phyloP scores from a whole-genome alignment of 2,113 vertebrate species.

The Poeciliopsis retropinna region DNA sequence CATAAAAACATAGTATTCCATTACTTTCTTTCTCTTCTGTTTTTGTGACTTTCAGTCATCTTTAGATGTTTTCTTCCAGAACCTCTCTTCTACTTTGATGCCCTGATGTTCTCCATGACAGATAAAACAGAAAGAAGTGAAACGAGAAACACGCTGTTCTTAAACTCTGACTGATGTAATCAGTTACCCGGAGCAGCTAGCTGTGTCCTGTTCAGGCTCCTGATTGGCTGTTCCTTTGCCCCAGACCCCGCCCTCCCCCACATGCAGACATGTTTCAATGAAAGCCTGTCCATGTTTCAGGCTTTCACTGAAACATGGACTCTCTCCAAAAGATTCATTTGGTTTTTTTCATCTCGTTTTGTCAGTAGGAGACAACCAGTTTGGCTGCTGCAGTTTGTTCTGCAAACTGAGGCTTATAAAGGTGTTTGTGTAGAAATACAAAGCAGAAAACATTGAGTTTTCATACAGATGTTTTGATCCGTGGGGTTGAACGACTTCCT shows the following conservation, averaged over 20 bases:
- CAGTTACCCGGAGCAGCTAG: slow-evolving; percentile 43
- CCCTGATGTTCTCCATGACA: neutral
- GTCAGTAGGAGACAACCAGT: slow-evolving; percentile 5
- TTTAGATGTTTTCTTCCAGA: neutral
- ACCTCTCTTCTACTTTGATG: neutral
- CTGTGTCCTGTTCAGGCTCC: slow-evolving; percentile 38
- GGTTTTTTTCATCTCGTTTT: slow-evolving; percentile 20
- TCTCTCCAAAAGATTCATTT: slow-evolving; percentile 19
- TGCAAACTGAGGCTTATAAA: slow-evolving; percentile 53
- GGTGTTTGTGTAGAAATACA: slow-evolving; percentile 8
- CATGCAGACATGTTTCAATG: neutral
- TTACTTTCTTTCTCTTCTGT: neutral
- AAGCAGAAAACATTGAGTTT: neutral
- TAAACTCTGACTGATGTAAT: slow-evolving; percentile 44
- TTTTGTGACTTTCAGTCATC: neutral
- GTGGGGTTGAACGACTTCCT: no score
- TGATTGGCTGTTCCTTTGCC: slow-evolving; percentile 1
- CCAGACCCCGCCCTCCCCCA: neutral
- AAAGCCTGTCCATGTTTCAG: neutral
- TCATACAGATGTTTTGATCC: slow-evolving; percentile 5
- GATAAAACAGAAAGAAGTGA: slow-evolving; percentile 10
- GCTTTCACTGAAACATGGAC: neutral
- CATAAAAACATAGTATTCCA: no score
- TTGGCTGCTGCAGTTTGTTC: slow-evolving; percentile 38
- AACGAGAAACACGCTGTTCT: slow-evolving; percentile 25